A percentile compares a stretch with the other conserved stretches of the same genome.
These are phyloP conservation scores for Formica exsecta DNA, from an alignment of 1,140 invertebrate species.

Conservation along the genomic window DNA sequence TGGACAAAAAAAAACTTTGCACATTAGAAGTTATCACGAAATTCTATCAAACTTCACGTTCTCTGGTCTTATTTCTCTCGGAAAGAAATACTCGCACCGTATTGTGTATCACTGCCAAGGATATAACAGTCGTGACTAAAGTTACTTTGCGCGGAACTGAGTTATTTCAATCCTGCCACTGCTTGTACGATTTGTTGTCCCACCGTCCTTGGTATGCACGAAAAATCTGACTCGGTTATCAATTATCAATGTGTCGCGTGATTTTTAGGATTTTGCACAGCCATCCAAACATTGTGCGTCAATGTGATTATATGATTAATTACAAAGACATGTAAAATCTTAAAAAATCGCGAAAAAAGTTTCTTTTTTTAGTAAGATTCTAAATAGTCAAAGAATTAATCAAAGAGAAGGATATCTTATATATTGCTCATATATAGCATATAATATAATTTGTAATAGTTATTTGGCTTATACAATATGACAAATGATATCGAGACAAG, in stretches of 20 bases:
- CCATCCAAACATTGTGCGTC: neutral
- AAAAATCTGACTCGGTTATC: conserved; percentile 35
- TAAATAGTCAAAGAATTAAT: neutral
- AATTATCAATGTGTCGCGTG: conserved; percentile 15
- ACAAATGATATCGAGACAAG: neutral
- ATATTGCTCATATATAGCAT: neutral
- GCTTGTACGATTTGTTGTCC: conserved; percentile 38
- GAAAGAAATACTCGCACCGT: conserved; percentile 14
- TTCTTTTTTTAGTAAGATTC: neutral
- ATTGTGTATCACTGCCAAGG: conserved; percentile 55
- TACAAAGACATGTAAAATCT: neutral
- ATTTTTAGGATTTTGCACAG: neutral
- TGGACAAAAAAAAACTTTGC: neutral
- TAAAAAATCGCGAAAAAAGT: neutral
- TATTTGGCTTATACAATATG: too few relatives aligned
- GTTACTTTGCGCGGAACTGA: conserved; percentile 49
- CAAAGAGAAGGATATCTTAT: neutral
- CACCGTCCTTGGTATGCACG: conserved; percentile 30
- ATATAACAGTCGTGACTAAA: conserved; percentile 54
- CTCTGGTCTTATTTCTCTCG: neutral
- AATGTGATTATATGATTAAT: neutral
- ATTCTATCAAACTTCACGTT: neutral
- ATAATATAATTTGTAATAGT: too few relatives aligned
- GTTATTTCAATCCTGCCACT: conserved; percentile 51
- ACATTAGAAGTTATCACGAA: conserved; percentile 7